These are phyloP conservation scores for Tenthredo distinguenda DNA, from an alignment of 2,888 invertebrate genomes.

Conservation along the genomic window DNA sequence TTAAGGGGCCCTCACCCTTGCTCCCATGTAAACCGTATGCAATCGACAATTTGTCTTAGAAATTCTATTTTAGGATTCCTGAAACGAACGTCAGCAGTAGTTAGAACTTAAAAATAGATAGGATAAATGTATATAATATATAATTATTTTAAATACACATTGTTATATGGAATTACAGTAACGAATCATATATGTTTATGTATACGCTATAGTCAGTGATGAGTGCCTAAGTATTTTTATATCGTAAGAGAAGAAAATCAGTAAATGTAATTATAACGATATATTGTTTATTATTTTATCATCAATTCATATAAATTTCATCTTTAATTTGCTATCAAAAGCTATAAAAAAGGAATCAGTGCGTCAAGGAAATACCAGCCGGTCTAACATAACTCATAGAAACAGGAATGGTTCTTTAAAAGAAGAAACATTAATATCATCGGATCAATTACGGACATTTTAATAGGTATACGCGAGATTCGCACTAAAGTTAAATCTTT, in stretches of 20 bases:
- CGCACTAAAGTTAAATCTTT: no score
- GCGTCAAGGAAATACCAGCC: not conserved
- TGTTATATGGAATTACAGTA: conserved; percentile 67
- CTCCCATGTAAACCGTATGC: conserved; percentile 59
- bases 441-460: not conserved
- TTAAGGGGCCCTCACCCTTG: conserved; percentile 54
- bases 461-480: not conserved
- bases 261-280: conserved; percentile 60
- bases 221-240: conserved; percentile 74
- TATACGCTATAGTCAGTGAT: conserved; percentile 71
- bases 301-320: not conserved
- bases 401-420: not conserved
- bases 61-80: conserved; percentile 67
- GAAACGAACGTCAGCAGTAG: conserved; percentile 61
- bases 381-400: not conserved
- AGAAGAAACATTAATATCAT: not conserved
- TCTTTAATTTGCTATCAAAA: not conserved
- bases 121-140: conserved; percentile 69
- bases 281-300: not conserved
- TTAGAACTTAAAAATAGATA: conserved; percentile 65
- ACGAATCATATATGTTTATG: conserved; percentile 62
- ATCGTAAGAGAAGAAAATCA: conserved; percentile 69
- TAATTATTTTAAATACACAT: conserved; percentile 69
- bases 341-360: not conserved
- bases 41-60: conserved; percentile 68